Evolutionary conservation across 2,113 vertebrate species (phyloP), one percentile per base, ranked within the genome.

Genomic region (Pelmatolapia mariae): DNA sequence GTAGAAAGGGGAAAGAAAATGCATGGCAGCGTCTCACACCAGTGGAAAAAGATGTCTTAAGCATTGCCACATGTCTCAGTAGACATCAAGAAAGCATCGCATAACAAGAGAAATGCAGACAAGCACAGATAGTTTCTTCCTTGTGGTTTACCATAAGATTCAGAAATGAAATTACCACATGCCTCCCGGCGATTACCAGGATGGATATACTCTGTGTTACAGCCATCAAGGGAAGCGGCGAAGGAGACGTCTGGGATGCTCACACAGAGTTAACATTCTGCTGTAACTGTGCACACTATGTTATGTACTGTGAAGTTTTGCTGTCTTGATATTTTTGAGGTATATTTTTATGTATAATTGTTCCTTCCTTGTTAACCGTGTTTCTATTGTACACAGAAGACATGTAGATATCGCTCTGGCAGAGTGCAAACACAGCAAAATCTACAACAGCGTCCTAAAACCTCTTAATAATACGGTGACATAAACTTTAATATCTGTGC

Each of bases 11-110:
- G 63, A n/a, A 80, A 88, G 52, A 87, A 91, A 90, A 89, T 31
- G 52, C 83, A 90, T 81, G 84, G 90, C 82, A 90, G 88, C 92
- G 89, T 92, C 91, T 93, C 81, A 81, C 89, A 90, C 86, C 87
- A 63, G 90, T 93, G 93, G 91, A 95, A 95, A 95, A 93, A 90
- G 85, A 89, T 92, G 88, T 89, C 31, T 89, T 78, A 92, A 94
- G 90, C 57, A 85, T 91, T 95, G 89, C 96, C 95, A 96, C 91
- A 96, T 95, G 95, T 94, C 89, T 66, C 71, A 92, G 90, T 87
- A 91, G 87, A 94, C 89, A 81, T 93, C 82, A 83, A 91, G 82
- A 38, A 92, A 73, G 61, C 87, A 86, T 91, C 83, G 54, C 90
- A 88, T 94, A 94, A 93, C 82, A 59, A 76, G 89, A 94, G 90